These are phyloP conservation scores for Hoplostethus mediterraneus DNA, from an alignment of 2,797 vertebrate species.

Conservation along the genomic window DNA sequence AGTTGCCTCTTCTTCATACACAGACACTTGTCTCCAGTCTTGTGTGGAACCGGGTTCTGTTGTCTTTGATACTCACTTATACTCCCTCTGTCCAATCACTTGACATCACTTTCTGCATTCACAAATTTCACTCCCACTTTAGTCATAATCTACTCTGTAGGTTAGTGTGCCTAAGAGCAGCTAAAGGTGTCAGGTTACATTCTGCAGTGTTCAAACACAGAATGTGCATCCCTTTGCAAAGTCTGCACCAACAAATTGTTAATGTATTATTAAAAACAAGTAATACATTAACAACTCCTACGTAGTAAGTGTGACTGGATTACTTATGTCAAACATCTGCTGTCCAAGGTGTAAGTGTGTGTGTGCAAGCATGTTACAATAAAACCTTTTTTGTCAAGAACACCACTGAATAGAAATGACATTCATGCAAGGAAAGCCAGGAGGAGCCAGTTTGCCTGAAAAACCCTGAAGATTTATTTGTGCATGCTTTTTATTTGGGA, in stretches of 20 bases:
- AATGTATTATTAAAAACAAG: no score
- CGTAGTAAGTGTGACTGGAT: no score
- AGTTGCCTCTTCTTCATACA: constrained; percentile 7
- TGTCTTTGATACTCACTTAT: background rate
- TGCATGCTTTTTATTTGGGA: no score
- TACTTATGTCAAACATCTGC: no score
- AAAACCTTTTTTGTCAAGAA: constrained; percentile 8
- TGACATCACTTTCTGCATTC: background rate
- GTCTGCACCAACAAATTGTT: no score
- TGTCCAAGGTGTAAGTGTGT: no score
- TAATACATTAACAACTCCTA: no score
- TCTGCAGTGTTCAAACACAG: background rate
- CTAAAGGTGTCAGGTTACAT: background rate
- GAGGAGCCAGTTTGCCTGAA: no score
- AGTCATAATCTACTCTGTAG: background rate
- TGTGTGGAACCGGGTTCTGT: background rate
- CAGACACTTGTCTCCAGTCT: constrained; percentile 17
- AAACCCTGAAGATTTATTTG: no score
- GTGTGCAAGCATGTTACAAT: constrained; percentile 6
- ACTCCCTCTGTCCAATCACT: background rate
- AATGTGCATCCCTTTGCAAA: background rate
- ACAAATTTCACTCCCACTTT: no score
- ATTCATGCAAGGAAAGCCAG: no score
- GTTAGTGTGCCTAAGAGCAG: background rate
- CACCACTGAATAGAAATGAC: no score